phyloP scores from a whole-genome alignment of 1,140 invertebrate genomes.

The Macrotrachela quadricornifera region DNA sequence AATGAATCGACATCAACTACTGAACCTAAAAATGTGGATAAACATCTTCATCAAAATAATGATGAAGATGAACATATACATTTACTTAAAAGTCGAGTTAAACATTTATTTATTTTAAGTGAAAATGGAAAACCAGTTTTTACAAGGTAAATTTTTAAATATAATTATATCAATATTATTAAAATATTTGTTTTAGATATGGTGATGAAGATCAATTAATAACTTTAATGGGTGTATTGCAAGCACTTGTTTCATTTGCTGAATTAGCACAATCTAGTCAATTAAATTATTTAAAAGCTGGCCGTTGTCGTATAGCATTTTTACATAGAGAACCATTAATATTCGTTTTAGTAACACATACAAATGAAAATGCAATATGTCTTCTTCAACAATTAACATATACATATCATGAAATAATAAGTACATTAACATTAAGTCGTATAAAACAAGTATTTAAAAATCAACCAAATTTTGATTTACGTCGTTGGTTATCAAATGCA shows the following conservation, averaged over 20 bases:
- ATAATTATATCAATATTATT: neutral
- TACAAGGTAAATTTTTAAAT: conserved; percentile 41
- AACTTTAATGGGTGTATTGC: conserved; percentile 77
- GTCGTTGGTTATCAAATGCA: conserved; percentile 55
- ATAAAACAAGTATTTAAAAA: conserved; percentile 59
- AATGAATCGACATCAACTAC: too few relatives aligned
- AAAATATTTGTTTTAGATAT: conserved; percentile 37
- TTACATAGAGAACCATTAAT: conserved; percentile 63
- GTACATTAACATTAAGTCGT: conserved; percentile 54
- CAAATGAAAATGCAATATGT: conserved; percentile 54
- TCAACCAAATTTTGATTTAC: conserved; percentile 64
- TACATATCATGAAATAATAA: conserved; percentile 35
- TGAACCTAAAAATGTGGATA: too few relatives aligned
- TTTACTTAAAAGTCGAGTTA: conserved; percentile 18
- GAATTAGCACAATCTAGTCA: conserved; percentile 10
- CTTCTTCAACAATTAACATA: conserved; percentile 61
- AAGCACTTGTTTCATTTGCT: conserved; percentile 74
- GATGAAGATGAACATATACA: too few relatives aligned
- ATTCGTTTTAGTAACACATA: conserved; percentile 61
- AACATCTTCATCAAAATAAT: too few relatives aligned
- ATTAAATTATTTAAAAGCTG: conserved; percentile 39
- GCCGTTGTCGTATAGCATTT: conserved; percentile 67
- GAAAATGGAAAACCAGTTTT: conserved; percentile 85
- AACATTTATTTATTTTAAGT: conserved; percentile 78
- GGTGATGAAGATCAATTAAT: conserved; percentile 80